Conservation (phyloP, 2,113 vertebrate species). For the Pluvialis apricaria region DNA sequence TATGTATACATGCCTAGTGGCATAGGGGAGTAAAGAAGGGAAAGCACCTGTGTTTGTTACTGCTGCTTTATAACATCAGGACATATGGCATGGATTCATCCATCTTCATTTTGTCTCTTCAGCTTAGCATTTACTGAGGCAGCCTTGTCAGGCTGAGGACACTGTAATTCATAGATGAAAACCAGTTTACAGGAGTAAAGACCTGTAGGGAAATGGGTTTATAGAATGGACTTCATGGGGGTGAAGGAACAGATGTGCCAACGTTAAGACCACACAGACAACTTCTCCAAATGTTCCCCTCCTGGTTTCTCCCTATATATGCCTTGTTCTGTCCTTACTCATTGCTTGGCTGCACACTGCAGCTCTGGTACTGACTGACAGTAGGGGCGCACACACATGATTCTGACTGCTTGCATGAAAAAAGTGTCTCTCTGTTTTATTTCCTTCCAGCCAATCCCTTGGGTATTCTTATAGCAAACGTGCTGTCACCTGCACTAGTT, state of each 20-base stretch:
- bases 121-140: neutral
- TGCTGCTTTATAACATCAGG: neutral
- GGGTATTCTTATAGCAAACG: slow-evolving; percentile 85
- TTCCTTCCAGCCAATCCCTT: slow-evolving; percentile 84
- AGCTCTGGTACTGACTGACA: neutral
- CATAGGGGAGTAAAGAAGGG: neutral
- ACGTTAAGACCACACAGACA: neutral
- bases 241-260: neutral
- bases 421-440: neutral
- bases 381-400: neutral
- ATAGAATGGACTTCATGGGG: neutral
- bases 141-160: neutral
- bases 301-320: neutral
- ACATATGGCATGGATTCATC: neutral
- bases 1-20: neutral
- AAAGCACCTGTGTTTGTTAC: neutral
- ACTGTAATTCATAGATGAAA: neutral
- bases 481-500: slow-evolving; percentile 82
- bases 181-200: neutral
- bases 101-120: neutral
- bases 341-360: neutral
- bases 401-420: neutral
- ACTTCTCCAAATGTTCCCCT: neutral
- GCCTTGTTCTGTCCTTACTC: neutral
- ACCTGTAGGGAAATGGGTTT: neutral